Base-by-base conservation (phyloP, 2,888 invertebrate species). In the Netelia virgata region DNA sequence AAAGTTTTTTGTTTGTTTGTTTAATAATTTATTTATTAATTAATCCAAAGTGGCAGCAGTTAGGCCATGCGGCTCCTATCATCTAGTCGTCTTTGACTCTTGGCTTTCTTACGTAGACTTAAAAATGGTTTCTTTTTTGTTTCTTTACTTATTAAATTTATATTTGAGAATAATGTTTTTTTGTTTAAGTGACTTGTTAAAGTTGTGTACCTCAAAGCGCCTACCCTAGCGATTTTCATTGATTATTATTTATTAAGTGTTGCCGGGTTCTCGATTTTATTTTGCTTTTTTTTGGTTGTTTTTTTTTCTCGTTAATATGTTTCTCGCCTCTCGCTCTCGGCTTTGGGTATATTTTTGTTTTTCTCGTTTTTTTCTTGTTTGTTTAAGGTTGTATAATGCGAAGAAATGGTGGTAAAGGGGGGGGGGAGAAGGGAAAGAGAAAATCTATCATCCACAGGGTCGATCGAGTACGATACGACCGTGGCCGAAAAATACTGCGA, bases 21-120 rank as follows among this genome's bases (percentile, higher is more conserved):
- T 47, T 14, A 70, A 64, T 90, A 90, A 91, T 92, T 91, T 90
- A 90, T 90, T 88, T 66, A 87, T 88, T 89, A 90, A 88, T 91
- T 92, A 91, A 90, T 92, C 72, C 88, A 91, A 92, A 93, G 92
- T 93, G 93, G 93, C 92, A 93, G 93, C 93, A 92, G 89, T 93
- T 93, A 93, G 93, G 93, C 93, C 93, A 93, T 93, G 92, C 93
- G 92, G 93, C 93, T 91, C 90, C 93, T 93, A 93, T 92, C 87
- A 90, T 90, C 92, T 92, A 93, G 89, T 92, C 92, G 88, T 92
- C 91, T 91, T 91, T 90, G 91, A 92, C 91, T 91, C 91, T 92
- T 92, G 92, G 92, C 92, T 92, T 91, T 90, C 85, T 91, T 92
- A 92, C 86, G 88, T 92, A 92, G 90, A 90, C 91, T 92, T 91